A percentile compares a stretch with the other conserved stretches of the same genome.
Conservation (phyloP, 2,888 invertebrate species). For the Druceiella hillmani region DNA sequence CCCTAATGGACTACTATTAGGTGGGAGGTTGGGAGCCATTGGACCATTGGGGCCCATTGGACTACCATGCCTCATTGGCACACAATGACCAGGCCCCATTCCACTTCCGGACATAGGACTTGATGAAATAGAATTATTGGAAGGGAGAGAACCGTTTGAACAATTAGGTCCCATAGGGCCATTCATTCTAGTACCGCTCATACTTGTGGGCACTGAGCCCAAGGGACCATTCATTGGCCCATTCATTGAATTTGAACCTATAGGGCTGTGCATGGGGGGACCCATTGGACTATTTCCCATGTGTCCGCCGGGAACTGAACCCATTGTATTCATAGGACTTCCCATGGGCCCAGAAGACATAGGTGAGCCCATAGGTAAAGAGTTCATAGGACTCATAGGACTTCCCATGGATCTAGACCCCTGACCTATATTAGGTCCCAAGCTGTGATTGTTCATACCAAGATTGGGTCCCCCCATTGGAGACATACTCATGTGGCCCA, state of each 20-base stretch:
- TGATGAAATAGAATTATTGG: constrained; percentile 50
- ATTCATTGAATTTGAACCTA: constrained; percentile 54
- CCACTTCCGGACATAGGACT: constrained; percentile 48
- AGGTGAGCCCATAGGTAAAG: constrained; percentile 64
- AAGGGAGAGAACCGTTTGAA: constrained; percentile 54
- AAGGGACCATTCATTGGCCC: constrained; percentile 53
- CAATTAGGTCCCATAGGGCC: constrained; percentile 51
- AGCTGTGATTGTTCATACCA: constrained; percentile 59
- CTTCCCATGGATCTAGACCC: constrained; percentile 60
- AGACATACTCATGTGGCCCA: constrained; percentile 58
- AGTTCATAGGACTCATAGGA: constrained; percentile 72
- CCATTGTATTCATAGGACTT: constrained; percentile 64
- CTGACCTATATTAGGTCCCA: constrained; percentile 56
- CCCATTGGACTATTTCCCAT: constrained; percentile 72
- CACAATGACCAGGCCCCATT: constrained; percentile 50
- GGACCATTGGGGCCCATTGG: constrained; percentile 38
- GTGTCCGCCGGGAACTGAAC: constrained; percentile 54
- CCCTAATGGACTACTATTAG: constrained; percentile 45
- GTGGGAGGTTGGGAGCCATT: constrained; percentile 26
- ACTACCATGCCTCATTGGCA: constrained; percentile 50
- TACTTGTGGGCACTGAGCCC: constrained; percentile 56
- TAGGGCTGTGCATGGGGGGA: constrained; percentile 69
- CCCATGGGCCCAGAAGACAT: constrained; percentile 68
- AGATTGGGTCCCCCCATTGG: constrained; percentile 69
- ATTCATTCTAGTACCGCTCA: constrained; percentile 52